phyloP scores from a whole-genome alignment of 2,113 vertebrate genomes.

The Tychaedon coryphoeus region DNA sequence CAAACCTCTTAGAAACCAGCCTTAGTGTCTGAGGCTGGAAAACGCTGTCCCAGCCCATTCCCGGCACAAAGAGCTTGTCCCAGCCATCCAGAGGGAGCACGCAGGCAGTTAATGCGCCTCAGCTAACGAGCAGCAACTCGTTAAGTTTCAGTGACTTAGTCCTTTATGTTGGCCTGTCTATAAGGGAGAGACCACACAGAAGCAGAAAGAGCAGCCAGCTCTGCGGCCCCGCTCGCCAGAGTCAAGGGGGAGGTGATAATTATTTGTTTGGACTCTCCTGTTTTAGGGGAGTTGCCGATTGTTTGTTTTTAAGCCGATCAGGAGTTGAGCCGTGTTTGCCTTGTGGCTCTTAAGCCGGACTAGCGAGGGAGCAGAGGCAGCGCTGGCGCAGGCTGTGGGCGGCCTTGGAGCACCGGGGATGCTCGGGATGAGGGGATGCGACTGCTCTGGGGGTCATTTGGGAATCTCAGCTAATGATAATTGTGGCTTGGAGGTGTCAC shows the following conservation, averaged over 20 bases:
- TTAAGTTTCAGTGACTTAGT: constrained; percentile 56
- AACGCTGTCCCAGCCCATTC: neutral
- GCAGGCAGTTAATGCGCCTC: neutral
- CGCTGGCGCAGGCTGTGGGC: rapidly evolving
- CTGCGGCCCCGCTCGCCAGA: neutral
- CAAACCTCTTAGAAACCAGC: neutral
- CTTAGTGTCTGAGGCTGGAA: neutral
- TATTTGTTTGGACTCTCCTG: constrained; percentile 48
- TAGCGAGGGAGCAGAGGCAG: neutral
- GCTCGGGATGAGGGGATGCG: neutral
- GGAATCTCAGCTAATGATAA: neutral
- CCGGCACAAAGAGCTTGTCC: neutral
- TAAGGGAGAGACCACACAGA: constrained; percentile 59
- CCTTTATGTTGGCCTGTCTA: constrained; percentile 39
- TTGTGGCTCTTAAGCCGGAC: neutral
- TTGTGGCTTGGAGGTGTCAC: neutral
- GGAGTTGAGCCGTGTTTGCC: neutral
- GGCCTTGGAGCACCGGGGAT: rapidly evolving
- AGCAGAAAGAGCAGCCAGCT: constrained; percentile 21
- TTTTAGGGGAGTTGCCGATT: neutral
- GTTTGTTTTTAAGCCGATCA: constrained; percentile 33
- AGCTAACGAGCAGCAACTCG: constrained; percentile 59
- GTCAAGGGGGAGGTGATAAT: constrained; percentile 48
- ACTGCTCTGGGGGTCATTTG: neutral
- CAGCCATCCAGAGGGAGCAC: neutral